Percentiles rank a stretch among this genome's conserved stretches.
phyloP scores from a whole-genome alignment of 2,113 vertebrate genomes.

The Eleginops maclovinus region DNA sequence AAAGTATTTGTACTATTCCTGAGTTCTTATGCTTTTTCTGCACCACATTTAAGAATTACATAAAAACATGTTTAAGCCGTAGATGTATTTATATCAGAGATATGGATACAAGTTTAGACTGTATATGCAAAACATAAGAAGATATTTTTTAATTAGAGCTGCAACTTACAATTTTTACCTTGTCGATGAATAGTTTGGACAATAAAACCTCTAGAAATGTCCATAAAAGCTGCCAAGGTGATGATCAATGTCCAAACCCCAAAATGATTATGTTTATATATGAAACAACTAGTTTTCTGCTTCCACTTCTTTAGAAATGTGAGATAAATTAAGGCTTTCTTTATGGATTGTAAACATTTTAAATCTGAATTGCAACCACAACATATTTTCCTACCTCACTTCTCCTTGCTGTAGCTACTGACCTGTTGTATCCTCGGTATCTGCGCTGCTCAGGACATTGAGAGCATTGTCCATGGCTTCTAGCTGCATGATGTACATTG shows the following conservation, averaged over 20 bases:
- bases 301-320: too few species aligned
- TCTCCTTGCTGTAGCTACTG: slow-evolving; percentile 14
- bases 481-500: slow-evolving; percentile 79
- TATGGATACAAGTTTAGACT: background rate
- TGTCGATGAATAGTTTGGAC: background rate
- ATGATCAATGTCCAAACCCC: background rate
- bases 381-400: background rate
- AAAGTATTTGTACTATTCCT: slow-evolving; percentile 7
- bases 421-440: slow-evolving; percentile 80
- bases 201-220: background rate
- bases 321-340: background rate
- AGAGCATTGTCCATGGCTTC: slow-evolving; percentile 84
- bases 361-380: background rate
- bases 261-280: background rate
- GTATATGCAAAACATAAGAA: background rate
- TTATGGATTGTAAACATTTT: background rate
- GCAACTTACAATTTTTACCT: background rate
- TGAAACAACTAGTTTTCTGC: background rate
- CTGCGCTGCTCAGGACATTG: slow-evolving; percentile 76
- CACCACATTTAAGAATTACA: background rate
- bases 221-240: background rate
- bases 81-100: background rate
- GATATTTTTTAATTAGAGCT: background rate
- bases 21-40: background rate
- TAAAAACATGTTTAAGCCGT: too few species aligned